Base-by-base conservation (phyloP, 2,888 invertebrate species). In the Oligia fasciuncula region DNA sequence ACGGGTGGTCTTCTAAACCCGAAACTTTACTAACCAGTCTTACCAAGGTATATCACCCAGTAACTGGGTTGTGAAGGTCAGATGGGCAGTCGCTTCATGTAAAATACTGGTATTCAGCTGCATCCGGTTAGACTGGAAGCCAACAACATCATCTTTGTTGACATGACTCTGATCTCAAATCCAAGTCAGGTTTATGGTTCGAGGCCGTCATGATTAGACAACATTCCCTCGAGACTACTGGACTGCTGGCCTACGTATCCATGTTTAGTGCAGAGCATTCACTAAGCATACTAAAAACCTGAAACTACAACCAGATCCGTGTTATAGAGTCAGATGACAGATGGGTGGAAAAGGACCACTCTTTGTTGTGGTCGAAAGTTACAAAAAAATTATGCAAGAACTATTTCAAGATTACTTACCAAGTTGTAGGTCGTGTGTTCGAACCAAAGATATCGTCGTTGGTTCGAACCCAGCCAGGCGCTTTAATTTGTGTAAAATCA, bases 261-360 rank as follows among this genome's bases (percentile, higher is more conserved):
- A 5, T 17, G 51, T 54, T 78, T 40, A 60, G 54, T 54, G 35
- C 17, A 8, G 17, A 60, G 35, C 66, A 78, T 60, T 13, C 9
- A 49, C 8, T 23, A 19, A 35, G n/a, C 35, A 29, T 14, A 19
- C 57, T 67, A 79, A 79, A 79, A 79, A 72, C 35, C 35, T 70
- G 17, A 40, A 78, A 40, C 49, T 66, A 66, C 71, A 77, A 23
- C 70, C 17, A 23, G 62, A 49, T 57, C 11, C 23, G 35, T 69
- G 54, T 49, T 46, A 63, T 35, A 29, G n/a, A n/a, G 68, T 57
- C 51, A 23, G 0, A 13, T 3, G 2, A 67, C 2, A 17, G 19
- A 2, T 60, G 6, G 6, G 14, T 19, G 4, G 2, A 60, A 43
- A 60, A 71, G 23, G 5, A 14, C 54, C 14, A 40, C 23, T 66